Conservation (phyloP, 2,888 invertebrate genomes). For the Ormyrus thymus region DNA sequence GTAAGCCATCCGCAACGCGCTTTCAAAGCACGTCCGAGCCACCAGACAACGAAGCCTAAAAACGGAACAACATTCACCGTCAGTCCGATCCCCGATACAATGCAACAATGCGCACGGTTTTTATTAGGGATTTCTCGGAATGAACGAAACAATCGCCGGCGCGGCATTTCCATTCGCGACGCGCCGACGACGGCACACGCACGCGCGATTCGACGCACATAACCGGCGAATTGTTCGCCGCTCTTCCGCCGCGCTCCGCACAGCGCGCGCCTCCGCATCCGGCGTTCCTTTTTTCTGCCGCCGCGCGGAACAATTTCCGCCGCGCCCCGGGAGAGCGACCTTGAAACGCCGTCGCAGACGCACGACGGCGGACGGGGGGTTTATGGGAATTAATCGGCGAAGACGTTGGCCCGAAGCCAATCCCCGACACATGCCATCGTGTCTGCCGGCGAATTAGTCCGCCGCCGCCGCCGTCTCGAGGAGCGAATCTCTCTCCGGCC, state of each 20-base stretch:
- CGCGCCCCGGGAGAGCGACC: background rate
- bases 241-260: background rate
- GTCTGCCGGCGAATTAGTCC: constrained; percentile 20
- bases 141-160: constrained; percentile 10
- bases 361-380: background rate
- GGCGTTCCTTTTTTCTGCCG: background rate
- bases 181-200: background rate
- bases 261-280: background rate
- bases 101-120: background rate
- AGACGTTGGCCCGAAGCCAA: constrained; percentile 46
- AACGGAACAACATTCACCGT: no score
- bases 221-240: constrained; percentile 18
- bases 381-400: constrained; percentile 46
- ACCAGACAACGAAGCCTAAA: no score
- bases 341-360: background rate
- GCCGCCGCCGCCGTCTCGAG: background rate
- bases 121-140: constrained; percentile 8
- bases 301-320: background rate
- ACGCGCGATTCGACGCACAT: constrained; percentile 9
- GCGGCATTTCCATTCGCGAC: constrained; percentile 21
- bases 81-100: background rate
- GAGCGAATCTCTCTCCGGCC: background rate
- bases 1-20: no score
- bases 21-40: no score
- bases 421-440: background rate